These are phyloP conservation scores for Corythornis cristatus DNA, from an alignment of 2,113 vertebrate genomes.

Conservation along the genomic window DNA sequence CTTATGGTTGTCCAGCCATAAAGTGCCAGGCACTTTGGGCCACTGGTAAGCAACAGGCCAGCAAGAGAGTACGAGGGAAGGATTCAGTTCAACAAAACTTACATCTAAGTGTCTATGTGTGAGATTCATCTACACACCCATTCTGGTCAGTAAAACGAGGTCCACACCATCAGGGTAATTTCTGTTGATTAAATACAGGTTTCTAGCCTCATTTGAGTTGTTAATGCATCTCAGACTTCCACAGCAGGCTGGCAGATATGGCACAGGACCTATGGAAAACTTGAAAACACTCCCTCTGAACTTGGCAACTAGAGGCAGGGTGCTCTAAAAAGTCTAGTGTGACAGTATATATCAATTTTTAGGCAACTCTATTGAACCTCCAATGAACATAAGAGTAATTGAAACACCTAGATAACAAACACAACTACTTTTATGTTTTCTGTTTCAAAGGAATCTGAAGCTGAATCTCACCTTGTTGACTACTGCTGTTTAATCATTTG, in stretches of 20 bases:
- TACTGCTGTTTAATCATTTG: not conserved
- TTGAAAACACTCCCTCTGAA: rapidly evolving
- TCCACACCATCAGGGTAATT: not conserved
- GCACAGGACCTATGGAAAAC: not conserved
- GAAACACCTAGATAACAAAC: not conserved
- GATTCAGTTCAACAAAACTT: not conserved
- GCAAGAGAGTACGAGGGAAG: not conserved
- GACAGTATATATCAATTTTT: not conserved
- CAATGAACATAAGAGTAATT: not conserved
- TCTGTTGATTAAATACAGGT: not conserved
- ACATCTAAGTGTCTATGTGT: not conserved
- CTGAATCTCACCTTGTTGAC: not conserved
- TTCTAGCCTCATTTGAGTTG: not conserved
- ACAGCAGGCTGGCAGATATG: not conserved
- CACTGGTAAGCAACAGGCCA: not conserved
- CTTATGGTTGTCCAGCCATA: not conserved
- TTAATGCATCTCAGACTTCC: not conserved
- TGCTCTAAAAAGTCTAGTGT: not conserved
- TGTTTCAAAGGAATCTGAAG: not conserved
- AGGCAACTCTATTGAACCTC: not conserved
- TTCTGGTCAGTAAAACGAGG: not conserved
- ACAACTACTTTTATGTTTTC: not conserved
- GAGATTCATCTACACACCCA: not conserved
- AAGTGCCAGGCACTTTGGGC: not conserved
- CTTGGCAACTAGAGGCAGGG: not conserved